Evolutionary conservation across 1,140 invertebrate genomes (phyloP).

Genomic region (Augochlora pura): DNA sequence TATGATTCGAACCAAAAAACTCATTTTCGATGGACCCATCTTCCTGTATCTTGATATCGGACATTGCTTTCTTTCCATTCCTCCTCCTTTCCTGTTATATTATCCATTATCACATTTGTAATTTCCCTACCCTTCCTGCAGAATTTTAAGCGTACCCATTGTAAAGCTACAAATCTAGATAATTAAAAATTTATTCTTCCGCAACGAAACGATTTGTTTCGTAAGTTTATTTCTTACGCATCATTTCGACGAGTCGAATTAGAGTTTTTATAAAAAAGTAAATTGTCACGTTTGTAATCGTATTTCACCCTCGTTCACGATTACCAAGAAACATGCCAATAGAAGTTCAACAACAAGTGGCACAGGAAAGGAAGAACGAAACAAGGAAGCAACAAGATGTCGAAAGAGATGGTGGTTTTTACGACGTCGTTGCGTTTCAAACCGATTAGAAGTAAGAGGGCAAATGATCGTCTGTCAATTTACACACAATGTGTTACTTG

Average conservation of each 20-base stretch:
- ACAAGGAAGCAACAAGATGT: not conserved
- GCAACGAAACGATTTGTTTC: not conserved
- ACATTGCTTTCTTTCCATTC: not conserved
- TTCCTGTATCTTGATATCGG: not conserved
- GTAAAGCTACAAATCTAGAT: not conserved
- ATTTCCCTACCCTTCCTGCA: not conserved
- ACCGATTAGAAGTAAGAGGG: constrained; percentile 1
- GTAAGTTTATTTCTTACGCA: not conserved
- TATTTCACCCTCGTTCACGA: not conserved
- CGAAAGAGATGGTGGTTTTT: not conserved
- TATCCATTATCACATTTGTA: too few relatives aligned
- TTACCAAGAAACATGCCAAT: not conserved
- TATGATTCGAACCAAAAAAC: not conserved
- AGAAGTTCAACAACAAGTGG: not conserved
- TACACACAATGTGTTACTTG: not conserved
- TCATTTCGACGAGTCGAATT: too few relatives aligned
- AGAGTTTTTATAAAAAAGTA: not conserved
- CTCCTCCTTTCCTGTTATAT: not conserved
- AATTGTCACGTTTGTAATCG: not conserved
- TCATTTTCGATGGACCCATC: not conserved
- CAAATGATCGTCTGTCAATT: constrained; percentile 12
- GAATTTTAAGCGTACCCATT: not conserved
- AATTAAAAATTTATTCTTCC: not conserved
- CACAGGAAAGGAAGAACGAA: not conserved
- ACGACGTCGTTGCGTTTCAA: not conserved